Evolutionary conservation across 2,113 vertebrate genomes (phyloP), one percentile per base, ranked within the genome.

Genomic region (Trichechus manatus): DNA sequence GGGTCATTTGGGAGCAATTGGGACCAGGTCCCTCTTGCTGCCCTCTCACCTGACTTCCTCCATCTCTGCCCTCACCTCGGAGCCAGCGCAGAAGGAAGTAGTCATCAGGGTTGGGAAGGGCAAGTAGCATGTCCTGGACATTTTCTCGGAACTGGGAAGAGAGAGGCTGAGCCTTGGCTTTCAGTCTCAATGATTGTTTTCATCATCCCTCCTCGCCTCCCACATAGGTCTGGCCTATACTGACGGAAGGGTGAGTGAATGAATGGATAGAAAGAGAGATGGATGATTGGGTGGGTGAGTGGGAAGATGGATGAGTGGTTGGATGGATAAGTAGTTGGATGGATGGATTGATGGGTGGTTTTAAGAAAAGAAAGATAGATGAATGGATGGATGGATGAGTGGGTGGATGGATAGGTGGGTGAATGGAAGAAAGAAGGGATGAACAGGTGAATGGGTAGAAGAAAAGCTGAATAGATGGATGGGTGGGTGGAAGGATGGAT

Each of bases 41-140:
- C 1, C 33, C 50, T 47, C 22, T 59, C 47, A 25, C 25, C 36
- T 20, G 56, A 64, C 31, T 10, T 20, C 6, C 42, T 47, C 80
- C 22, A 15, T 3, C 25, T 68, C 70, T 20, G 8, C 27, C 66
- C 99, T 99, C 96, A 99, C 99, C 99, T 99, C 99, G 98, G 61
- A 99, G 99, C 99, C 99, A 99, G 25, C 99, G 99, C 68, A 99
- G 98, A 87, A 99, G 98, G 98, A 99, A 99, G 94, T 99, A 98
- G 97, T 99, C 99, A 2, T 99, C 99, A 75, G 99, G 99, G 8
- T 98, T 97, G 23, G 97, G 97, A 50, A 98, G 93, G 47, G 96
- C 91, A 0, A 97, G 95, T 84, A 97, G 10, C 83, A 96, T 89
- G 0, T 97, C 97, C 80, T 97, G 91, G 83, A 97, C 91, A 31